Conservation (phyloP, 2,797 vertebrate genomes). For the Thamnophis elegans region DNA sequence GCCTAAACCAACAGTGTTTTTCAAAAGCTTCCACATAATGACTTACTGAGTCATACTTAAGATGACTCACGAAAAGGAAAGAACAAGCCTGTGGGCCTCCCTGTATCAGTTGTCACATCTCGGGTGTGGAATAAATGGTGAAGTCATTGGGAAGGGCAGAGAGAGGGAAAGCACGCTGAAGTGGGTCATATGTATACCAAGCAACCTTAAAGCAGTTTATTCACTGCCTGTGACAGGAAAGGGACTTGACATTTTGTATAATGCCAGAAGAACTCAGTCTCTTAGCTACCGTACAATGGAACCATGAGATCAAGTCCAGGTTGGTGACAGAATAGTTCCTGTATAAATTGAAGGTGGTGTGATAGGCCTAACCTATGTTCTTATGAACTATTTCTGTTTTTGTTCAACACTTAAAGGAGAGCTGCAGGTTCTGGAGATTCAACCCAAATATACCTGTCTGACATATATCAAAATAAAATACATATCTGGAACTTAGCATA, state of each 20-base stretch:
- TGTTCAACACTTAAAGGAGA: neutral
- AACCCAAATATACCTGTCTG: neutral
- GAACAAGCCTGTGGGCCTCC: slow-evolving; percentile 56
- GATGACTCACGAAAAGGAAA: slow-evolving; percentile 77
- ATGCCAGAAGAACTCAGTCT: neutral
- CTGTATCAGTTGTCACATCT: slow-evolving; percentile 66
- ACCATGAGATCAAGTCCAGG: neutral
- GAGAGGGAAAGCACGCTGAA: neutral
- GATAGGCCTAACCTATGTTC: neutral
- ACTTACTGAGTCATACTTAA: slow-evolving; percentile 73
- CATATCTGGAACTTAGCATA: neutral
- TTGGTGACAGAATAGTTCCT: neutral
- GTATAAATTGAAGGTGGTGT: neutral
- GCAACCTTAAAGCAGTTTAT: neutral
- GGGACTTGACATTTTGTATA: neutral
- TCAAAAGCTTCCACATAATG: slow-evolving; percentile 76
- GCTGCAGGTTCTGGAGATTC: neutral
- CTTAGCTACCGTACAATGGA: neutral
- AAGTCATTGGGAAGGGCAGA: neutral
- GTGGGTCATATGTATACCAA: neutral
- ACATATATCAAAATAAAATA: neutral
- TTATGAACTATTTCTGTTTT: neutral
- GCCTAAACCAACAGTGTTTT: slow-evolving; percentile 71
- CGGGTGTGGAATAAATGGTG: slow-evolving; percentile 8
- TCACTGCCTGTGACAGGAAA: neutral